These are phyloP conservation scores for Caenorhabditis sp. DNA, from an alignment of 2,888 invertebrate species.

Conservation along the genomic window DNA sequence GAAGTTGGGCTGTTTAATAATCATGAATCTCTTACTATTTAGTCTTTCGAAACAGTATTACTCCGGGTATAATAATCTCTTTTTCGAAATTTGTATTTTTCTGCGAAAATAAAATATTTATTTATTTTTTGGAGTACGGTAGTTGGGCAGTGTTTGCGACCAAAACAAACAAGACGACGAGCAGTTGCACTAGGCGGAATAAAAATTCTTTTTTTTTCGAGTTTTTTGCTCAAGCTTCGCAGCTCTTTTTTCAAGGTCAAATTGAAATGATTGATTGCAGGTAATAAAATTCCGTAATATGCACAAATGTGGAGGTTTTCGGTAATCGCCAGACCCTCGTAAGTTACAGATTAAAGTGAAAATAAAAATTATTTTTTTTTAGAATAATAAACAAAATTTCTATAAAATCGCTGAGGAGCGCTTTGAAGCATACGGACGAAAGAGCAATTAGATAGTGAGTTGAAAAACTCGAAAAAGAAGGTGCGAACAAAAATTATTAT, in stretches of 20 bases:
- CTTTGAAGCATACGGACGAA: constrained; percentile 25
- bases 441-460: constrained; percentile 28
- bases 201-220: not conserved
- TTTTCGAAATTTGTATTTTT: not conserved
- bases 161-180: not conserved
- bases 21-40: constrained; percentile 20
- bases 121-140: not conserved
- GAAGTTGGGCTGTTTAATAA: constrained; percentile 39
- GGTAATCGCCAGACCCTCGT: constrained; percentile 24
- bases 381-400: constrained; percentile 27
- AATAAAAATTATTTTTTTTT: constrained; percentile 2
- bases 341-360: not conserved
- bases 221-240: not conserved
- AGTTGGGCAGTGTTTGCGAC: not conserved
- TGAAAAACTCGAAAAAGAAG: not conserved
- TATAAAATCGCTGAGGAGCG: constrained; percentile 11
- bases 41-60: constrained; percentile 31
- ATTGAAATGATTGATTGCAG: constrained; percentile 10
- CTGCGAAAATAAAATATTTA: not conserved
- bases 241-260: not conserved
- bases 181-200: not conserved
- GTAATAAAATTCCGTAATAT: constrained; percentile 31
- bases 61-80: constrained; percentile 28
- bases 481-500: constrained; percentile 8
- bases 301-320: constrained; percentile 37